phyloP scores from a whole-genome alignment of 1,140 invertebrate genomes.

The Amphibalanus amphitrite region DNA sequence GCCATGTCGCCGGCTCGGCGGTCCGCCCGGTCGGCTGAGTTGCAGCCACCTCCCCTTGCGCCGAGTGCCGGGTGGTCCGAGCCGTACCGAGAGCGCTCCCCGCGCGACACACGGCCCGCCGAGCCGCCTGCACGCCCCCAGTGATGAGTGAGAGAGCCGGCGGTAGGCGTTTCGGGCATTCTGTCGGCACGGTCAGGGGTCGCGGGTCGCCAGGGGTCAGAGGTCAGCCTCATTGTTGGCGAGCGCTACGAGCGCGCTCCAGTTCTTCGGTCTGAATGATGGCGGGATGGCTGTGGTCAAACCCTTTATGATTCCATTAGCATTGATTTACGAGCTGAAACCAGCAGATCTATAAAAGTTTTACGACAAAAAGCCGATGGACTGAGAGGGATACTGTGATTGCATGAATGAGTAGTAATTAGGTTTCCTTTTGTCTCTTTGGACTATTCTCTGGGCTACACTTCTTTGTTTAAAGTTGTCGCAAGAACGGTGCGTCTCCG shows the following conservation, averaged over 20 bases:
- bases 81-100: not conserved
- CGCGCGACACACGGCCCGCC: not conserved
- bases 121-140: not conserved
- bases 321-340: not conserved
- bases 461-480: too few species aligned
- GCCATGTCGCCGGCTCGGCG: too few species aligned
- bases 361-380: not conserved
- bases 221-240: not conserved
- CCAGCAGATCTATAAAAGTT: not conserved
- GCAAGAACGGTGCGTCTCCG: too few species aligned
- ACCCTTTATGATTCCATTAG: conserved; percentile 1
- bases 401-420: not conserved
- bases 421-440: not conserved
- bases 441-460: too few species aligned
- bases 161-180: not conserved
- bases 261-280: not conserved
- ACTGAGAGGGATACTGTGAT: not conserved
- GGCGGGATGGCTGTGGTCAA: not conserved
- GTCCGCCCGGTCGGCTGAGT: not conserved
- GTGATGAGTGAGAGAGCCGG: not conserved
- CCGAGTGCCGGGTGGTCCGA: not conserved
- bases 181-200: not conserved
- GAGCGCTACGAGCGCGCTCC: not conserved
- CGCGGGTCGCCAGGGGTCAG: not conserved
- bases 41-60: not conserved